Evolutionary conservation across 2,888 invertebrate genomes (phyloP).

Genomic region (Antheraea assamensis): DNA sequence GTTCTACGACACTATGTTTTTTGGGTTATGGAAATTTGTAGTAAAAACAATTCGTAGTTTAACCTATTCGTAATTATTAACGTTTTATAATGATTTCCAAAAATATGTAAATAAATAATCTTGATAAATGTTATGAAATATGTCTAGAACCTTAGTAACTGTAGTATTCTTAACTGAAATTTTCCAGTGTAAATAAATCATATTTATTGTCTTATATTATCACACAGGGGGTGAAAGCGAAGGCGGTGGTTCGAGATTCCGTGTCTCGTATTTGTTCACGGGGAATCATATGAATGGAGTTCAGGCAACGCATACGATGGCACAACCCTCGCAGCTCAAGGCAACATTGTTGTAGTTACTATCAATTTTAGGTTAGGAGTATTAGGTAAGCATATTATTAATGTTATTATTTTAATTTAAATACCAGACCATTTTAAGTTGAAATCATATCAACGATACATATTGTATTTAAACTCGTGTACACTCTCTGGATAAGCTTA

Average conservation of each 20-base stretch:
- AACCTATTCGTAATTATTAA: background rate
- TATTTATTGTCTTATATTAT: conserved; percentile 23
- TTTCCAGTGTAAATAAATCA: conserved; percentile 22
- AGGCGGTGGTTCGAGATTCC: conserved; percentile 84
- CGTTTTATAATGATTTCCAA: background rate
- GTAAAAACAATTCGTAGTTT: background rate
- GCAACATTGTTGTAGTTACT: conserved; percentile 93
- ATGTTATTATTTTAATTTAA: background rate
- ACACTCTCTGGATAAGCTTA: background rate
- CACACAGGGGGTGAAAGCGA: conserved; percentile 58
- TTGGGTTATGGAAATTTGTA: background rate
- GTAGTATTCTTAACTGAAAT: background rate
- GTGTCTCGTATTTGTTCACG: conserved; percentile 95
- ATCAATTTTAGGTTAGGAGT: conserved; percentile 95
- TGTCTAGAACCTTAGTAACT: background rate
- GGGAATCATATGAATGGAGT: conserved; percentile 98
- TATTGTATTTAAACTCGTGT: background rate
- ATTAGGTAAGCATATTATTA: conserved; percentile 85
- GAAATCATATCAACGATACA: background rate
- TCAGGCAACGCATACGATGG: conserved; percentile 99
- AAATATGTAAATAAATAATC: background rate
- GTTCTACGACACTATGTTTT: background rate
- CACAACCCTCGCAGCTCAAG: conserved; percentile 95
- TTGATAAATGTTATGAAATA: background rate
- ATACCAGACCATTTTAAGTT: background rate